Conservation (phyloP, 2,797 vertebrate genomes). For the Sebastes umbrosus region DNA sequence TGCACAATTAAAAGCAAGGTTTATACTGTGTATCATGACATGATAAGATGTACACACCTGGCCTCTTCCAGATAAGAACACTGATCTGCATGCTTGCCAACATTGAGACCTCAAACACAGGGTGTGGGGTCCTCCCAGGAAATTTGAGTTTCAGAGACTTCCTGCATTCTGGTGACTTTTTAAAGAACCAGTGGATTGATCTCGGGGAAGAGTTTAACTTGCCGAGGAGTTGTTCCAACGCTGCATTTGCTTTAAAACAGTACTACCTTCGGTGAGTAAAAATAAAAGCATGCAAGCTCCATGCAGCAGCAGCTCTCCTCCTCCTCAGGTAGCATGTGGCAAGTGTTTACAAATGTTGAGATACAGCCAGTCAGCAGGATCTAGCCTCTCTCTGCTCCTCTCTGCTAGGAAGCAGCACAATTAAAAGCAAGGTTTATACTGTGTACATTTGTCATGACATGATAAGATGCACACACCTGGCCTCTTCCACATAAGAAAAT, state of each 20-base stretch:
- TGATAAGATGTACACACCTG: no score
- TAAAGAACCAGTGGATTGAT: constrained; percentile 91
- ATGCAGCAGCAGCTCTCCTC: constrained; percentile 35
- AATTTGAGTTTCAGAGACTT: no score
- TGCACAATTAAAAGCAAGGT: not conserved
- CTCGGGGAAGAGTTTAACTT: constrained; percentile 98
- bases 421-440: not conserved
- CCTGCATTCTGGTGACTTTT: no score
- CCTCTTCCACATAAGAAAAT: no score
- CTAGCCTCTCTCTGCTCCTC: not conserved
- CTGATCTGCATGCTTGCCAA: no score
- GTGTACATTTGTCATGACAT: not conserved
- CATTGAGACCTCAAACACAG: no score
- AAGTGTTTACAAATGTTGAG: constrained; percentile 81
- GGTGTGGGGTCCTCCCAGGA: no score
- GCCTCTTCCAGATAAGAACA: no score
- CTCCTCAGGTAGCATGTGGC: constrained; percentile 78
- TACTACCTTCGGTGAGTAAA: constrained; percentile 99
- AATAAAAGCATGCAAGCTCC: not conserved
- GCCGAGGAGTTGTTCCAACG: constrained; percentile 98
- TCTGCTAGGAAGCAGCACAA: not conserved
- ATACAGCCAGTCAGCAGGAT: constrained; percentile 53
- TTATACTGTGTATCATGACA: not conserved
- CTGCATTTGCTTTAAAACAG: constrained; percentile 99
- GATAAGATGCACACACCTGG: no score